These are phyloP conservation scores for Eptesicus fuscus DNA, from an alignment of 2,113 vertebrate species.

Conservation along the genomic window DNA sequence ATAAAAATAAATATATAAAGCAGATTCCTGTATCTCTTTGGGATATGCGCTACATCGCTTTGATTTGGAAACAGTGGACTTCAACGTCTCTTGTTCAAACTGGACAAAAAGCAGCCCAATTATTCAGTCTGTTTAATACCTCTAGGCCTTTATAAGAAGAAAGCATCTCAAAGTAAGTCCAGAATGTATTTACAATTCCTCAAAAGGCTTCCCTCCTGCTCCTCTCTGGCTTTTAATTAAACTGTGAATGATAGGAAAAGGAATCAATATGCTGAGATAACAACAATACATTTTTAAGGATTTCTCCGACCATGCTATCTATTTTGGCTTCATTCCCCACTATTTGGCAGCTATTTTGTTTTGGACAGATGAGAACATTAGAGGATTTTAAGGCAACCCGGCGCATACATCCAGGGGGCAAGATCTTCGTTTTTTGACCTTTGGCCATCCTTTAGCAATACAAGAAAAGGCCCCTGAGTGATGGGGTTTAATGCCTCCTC, in stretches of 20 bases:
- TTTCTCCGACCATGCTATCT: not conserved
- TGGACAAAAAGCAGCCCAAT: not conserved
- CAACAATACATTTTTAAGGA: not conserved
- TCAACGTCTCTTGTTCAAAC: not conserved
- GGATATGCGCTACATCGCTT: not conserved
- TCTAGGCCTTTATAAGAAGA: not conserved
- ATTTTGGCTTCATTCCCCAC: not conserved
- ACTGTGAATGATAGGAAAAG: not conserved
- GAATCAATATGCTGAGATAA: not conserved
- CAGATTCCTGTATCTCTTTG: not conserved
- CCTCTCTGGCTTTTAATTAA: conserved; percentile 32
- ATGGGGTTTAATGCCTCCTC: not conserved
- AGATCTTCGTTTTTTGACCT: not conserved
- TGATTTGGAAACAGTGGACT: not conserved
- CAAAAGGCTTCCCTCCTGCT: not conserved
- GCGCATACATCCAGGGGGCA: not conserved
- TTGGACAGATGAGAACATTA: not conserved
- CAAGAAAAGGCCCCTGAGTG: not conserved
- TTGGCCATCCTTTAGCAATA: not conserved
- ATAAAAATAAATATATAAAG: conserved; percentile 14
- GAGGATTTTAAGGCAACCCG: not conserved
- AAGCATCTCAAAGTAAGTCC: not conserved
- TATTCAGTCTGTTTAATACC: not conserved
- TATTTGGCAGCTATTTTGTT: not conserved
- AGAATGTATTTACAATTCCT: not conserved